Evolutionary conservation across 1,140 invertebrate species (phyloP).

Genomic region (Drosophila equinoxialis): DNA sequence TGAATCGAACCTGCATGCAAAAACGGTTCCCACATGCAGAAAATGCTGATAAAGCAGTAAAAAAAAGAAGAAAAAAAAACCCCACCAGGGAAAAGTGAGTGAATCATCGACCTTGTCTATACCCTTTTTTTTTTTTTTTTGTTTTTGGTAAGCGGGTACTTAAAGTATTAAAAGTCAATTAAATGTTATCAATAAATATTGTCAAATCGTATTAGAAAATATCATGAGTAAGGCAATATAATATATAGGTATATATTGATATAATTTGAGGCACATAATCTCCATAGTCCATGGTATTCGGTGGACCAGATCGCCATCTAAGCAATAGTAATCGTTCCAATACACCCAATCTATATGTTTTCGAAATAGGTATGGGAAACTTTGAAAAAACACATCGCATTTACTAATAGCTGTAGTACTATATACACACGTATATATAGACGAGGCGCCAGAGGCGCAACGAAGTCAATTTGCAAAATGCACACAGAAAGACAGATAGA

Average conservation of each 20-base stretch:
- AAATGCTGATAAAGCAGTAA: slow-evolving; percentile 52
- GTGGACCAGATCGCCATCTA: no score
- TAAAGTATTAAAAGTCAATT: slow-evolving; percentile 11
- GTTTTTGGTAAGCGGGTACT: not conserved
- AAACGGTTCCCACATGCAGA: slow-evolving; percentile 54
- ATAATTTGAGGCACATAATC: no score
- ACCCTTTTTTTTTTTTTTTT: not conserved
- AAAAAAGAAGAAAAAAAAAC: slow-evolving; percentile 10
- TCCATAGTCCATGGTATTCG: no score
- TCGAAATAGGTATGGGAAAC: not conserved
- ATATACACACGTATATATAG: not conserved
- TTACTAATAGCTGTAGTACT: not conserved
- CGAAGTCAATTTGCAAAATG: slow-evolving; percentile 59
- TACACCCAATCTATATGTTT: not conserved
- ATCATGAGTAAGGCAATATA: not conserved
- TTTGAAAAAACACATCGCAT: not conserved
- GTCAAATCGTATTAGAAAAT: not conserved
- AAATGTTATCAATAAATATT: not conserved
- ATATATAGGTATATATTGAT: no score
- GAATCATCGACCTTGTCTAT: not conserved
- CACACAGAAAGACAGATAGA: slow-evolving; percentile 28
- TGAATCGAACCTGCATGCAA: not conserved
- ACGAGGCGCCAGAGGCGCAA: slow-evolving; percentile 28
- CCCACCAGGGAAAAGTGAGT: slow-evolving; percentile 19
- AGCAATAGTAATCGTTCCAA: not conserved